Base-by-base conservation (phyloP, 2,113 vertebrate species). In the Zosterops pallidus region DNA sequence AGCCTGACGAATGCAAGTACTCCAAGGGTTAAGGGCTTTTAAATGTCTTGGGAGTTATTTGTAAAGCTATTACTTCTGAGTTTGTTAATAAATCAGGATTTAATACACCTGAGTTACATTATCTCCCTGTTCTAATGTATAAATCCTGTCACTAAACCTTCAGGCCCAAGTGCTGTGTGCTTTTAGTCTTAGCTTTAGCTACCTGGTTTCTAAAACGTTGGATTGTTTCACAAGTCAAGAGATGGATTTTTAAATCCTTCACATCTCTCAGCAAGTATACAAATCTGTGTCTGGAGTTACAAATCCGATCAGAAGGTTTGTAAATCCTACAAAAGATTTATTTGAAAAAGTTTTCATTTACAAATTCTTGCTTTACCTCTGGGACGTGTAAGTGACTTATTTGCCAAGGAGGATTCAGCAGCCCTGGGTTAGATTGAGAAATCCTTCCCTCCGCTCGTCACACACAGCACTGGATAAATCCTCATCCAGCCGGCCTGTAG, bases 71-170 rank as follows among this genome's bases (percentile, higher is more conserved):
- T 94, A 95, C 92, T 94, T 71, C 87, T 74, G 90, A 94, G 90
- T 96, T 96, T 91, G 94, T 96, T 97, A 96, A 96, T 96, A 97
- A 96, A 96, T 94, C 96, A 94, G 96, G 93, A 94, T 97, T 97
- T 97, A 97, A 96, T 95, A 94, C 94, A 97, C 93, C 95, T 97
- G 95, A 94, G 92, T 93, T 97, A 94, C 92, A 95, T 97, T 95
- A 97, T 97, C 93, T 96, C 90, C 83, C 88, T 29, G 62, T 97
- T 97, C 94, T 95, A 86, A 87, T 90, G 91, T 94, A 91, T 95
- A 97, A 97, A 94, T 91, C 90, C 92, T 95, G 95, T 91, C 96
- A 94, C 96, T 91, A 94, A 97, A 95, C 78, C 96, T 96, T 50
- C 96, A 95, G 92, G 81, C 72, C 94, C 78, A 77, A 96, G 88